Evolutionary conservation across 2,888 invertebrate genomes (phyloP).

Genomic region (Drosophila meridiana): DNA sequence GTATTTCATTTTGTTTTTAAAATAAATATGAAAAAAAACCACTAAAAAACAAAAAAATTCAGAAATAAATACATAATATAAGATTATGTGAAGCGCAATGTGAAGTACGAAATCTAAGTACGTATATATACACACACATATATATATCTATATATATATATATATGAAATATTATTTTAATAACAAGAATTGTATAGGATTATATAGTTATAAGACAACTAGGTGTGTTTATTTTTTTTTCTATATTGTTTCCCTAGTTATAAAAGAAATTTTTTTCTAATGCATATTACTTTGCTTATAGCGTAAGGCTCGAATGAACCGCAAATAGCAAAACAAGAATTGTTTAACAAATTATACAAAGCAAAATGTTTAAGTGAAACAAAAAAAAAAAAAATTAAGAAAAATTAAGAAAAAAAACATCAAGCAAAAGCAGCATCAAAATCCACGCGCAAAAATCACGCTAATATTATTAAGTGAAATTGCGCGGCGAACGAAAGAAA

Average conservation of each 20-base stretch:
- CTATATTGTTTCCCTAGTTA: constrained; percentile 24
- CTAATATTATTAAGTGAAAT: constrained; percentile 70
- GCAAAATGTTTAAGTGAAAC: background rate
- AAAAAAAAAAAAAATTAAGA: background rate
- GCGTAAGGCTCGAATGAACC: constrained; percentile 28
- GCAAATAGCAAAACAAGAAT: background rate
- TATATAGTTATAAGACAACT: constrained; percentile 45
- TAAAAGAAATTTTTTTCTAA: constrained; percentile 24
- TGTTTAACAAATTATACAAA: constrained; percentile 1
- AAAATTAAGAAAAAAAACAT: background rate
- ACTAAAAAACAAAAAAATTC: constrained; percentile 16
- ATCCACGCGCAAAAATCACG: constrained; percentile 52
- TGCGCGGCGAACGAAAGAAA: constrained; percentile 35
- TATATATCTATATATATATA: constrained; percentile 28
- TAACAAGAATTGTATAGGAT: constrained; percentile 35
- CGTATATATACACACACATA: constrained; percentile 13
- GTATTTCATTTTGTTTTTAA: constrained; percentile 73
- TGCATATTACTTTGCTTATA: constrained; percentile 31
- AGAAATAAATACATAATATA: constrained; percentile 26
- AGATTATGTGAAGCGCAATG: constrained; percentile 55
- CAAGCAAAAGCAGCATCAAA: constrained; percentile 6
- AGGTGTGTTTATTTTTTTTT: constrained; percentile 18
- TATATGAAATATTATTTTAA: constrained; percentile 48
- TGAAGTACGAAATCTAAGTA: constrained; percentile 55
- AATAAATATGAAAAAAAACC: constrained; percentile 57